Evolutionary conservation across 2,113 vertebrate genomes (phyloP), one percentile per base, ranked within the genome.

Genomic region (Bufo bufo): DNA sequence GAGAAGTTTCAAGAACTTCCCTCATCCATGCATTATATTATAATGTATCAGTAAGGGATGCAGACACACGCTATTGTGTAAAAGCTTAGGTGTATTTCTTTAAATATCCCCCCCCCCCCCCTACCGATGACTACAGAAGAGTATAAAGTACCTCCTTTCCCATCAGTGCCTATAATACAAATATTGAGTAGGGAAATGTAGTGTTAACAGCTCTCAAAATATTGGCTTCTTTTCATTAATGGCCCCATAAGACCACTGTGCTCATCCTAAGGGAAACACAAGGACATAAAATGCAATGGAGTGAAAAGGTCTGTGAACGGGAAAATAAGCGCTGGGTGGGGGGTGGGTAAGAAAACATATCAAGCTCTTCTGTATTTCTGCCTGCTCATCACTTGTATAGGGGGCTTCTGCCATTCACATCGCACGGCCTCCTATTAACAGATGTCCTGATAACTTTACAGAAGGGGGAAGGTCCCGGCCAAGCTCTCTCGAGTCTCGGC

Each of bases 221-320:
- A 81, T 59, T 33, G 56, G 78, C 23, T 59, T 59, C 78, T 81
- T 81, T 61, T 61, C 56, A 59, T 81, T 81, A 47, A 61, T 59
- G 78, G 33, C 33, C 54, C 56, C 54, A 59, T 81, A 59, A 81
- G 54, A 14, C 56, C 16, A 9, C 13, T 19, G 16, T 19, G 56
- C 23, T 61, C 19, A 14, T 81, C 56, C 56, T 59, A 0, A 45
- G 78, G 56, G 56, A 45, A 59, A 61, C 19, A 61, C 54, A 80
- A 50, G 54, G 54, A 80, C 50, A 61, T 81, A 81, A 80, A 81
- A 81, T 61, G 78, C 54, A 81, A 81, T 81, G 78, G 78, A 59
- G 78, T 81, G 78, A 81, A 43, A 80, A 59, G 50, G 77, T 58
- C 77, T 58, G 9, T 58, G 54, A 61, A 58, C n/a, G 56, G n/a